A percentile compares a stretch with the other conserved stretches of the same genome.
Evolutionary conservation across 2,113 vertebrate species (phyloP).

Genomic region (Rhabdomys dilectus): DNA sequence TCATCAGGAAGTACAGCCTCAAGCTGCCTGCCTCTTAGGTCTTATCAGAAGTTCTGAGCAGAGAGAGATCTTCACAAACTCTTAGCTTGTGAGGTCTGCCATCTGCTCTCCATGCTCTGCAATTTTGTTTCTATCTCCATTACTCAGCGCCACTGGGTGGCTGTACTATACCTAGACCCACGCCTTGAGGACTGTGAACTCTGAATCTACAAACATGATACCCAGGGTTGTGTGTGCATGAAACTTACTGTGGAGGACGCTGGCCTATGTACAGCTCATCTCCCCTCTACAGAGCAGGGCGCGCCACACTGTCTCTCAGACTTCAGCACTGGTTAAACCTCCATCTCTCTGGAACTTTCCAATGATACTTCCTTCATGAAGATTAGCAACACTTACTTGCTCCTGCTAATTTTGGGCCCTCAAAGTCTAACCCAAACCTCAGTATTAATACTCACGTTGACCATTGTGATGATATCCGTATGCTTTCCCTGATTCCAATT

Average conservation of each 20-base stretch:
- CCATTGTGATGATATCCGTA: neutral
- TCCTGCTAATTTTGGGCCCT: conserved; percentile 39
- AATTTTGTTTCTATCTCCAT: neutral
- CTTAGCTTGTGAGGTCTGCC: neutral
- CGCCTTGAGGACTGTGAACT: neutral
- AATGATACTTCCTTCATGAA: neutral
- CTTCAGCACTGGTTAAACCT: neutral
- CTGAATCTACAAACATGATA: neutral
- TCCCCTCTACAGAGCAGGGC: neutral
- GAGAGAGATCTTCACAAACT: neutral
- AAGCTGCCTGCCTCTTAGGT: neutral
- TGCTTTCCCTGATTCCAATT: conserved; percentile 11
- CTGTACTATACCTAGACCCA: neutral
- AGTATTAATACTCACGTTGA: neutral
- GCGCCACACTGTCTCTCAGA: neutral
- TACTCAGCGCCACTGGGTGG: neutral
- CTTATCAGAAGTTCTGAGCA: neutral
- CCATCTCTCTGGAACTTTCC: neutral
- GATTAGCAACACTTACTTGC: neutral
- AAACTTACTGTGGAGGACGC: neutral
- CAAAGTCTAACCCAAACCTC: conserved; percentile 51
- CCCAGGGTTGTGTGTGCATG: neutral
- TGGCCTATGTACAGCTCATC: neutral
- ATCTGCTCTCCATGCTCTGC: neutral
- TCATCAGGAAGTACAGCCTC: neutral